phyloP scores from a whole-genome alignment of 2,888 invertebrate genomes.

The Copidosoma aretas region DNA sequence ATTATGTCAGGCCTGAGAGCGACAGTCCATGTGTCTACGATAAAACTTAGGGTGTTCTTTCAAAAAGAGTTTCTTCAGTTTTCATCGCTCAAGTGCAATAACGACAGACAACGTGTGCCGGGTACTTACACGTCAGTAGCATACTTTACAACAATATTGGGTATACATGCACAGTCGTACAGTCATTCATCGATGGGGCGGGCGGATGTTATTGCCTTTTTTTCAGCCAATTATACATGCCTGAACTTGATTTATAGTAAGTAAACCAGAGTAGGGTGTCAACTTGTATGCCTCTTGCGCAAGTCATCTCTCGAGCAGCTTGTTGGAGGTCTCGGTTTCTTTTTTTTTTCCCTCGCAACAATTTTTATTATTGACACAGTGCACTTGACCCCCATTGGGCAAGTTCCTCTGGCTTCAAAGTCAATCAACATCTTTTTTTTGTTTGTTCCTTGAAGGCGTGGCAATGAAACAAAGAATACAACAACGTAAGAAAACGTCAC shows the following conservation, averaged over 20 bases:
- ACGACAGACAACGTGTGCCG: too few relatives aligned
- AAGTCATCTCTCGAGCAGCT: constrained; percentile 5
- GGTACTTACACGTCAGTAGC: too few relatives aligned
- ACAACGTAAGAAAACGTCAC: too few relatives aligned
- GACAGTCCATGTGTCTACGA: too few relatives aligned
- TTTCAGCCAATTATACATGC: constrained; percentile 15
- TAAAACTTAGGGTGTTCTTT: too few relatives aligned
- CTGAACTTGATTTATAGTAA: constrained; percentile 52
- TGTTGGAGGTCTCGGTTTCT: neutral
- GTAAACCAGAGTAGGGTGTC: constrained; percentile 56
- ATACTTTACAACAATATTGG: too few relatives aligned
- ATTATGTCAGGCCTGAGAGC: too few relatives aligned
- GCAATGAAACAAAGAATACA: too few relatives aligned
- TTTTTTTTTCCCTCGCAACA: neutral
- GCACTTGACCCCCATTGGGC: neutral
- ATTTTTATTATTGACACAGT: neutral
- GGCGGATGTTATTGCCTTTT: constrained; percentile 4
- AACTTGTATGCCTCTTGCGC: constrained; percentile 2
- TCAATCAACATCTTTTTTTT: neutral
- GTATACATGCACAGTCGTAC: neutral
- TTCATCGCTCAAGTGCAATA: too few relatives aligned
- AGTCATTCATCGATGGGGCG: neutral
- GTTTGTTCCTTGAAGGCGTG: too few relatives aligned
- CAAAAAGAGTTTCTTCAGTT: too few relatives aligned
- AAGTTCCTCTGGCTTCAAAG: neutral